These are phyloP conservation scores for Deladenus siricidicola DNA, from an alignment of 2,888 invertebrate genomes.

Conservation along the genomic window DNA sequence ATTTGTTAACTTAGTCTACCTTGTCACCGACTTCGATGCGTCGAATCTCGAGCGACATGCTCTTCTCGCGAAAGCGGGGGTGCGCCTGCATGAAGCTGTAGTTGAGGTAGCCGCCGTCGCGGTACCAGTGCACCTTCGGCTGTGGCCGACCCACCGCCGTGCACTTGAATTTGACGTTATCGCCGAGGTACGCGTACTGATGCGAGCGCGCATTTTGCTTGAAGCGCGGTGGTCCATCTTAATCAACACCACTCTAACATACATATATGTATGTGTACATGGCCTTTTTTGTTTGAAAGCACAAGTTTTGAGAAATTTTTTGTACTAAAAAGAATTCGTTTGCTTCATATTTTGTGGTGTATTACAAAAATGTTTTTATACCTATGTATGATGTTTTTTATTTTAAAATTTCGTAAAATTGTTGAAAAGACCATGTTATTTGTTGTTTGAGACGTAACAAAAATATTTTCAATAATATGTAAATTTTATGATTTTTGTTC, in stretches of 20 bases:
- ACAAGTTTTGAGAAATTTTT: too few species aligned
- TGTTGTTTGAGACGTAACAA: too few species aligned
- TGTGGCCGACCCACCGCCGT: constrained; percentile 34
- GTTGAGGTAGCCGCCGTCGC: constrained; percentile 31
- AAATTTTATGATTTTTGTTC: too few species aligned
- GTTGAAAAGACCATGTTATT: too few species aligned
- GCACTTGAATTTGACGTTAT: constrained; percentile 33
- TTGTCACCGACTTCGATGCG: constrained; percentile 45
- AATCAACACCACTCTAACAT: not conserved
- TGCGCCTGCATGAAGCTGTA: constrained; percentile 29
- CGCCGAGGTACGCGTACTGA: constrained; percentile 37
- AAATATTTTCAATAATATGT: too few species aligned
- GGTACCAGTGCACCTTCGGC: constrained; percentile 44
- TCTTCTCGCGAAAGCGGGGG: constrained; percentile 25
- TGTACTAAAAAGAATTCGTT: too few species aligned
- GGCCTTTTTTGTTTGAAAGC: too few species aligned
- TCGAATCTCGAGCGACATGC: constrained; percentile 40
- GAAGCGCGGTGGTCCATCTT: constrained; percentile 36
- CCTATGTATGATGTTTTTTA: too few species aligned
- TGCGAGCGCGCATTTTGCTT: constrained; percentile 27
- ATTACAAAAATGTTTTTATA: too few species aligned
- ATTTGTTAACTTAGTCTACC: constrained; percentile 20
- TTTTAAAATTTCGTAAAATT: too few species aligned
- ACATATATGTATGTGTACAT: too few species aligned
- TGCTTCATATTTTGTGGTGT: too few species aligned